Percentiles rank a stretch among this genome's conserved stretches.
Conservation (phyloP, 2,113 vertebrate species). For the Equus przewalskii region DNA sequence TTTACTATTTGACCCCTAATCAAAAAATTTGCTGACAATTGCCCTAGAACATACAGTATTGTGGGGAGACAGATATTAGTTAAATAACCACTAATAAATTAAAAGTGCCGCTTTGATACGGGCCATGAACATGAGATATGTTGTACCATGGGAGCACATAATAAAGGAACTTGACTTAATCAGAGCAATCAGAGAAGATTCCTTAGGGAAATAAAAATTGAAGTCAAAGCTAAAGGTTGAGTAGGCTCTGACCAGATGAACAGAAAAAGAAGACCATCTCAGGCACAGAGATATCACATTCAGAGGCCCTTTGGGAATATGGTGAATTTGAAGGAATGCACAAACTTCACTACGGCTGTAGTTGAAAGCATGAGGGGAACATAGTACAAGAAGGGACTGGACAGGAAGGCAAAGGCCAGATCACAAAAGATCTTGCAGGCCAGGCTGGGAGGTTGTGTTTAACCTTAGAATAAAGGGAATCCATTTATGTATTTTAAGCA, state of each 20-base stretch:
- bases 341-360: not conserved
- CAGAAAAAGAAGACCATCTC: not conserved
- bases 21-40: not conserved
- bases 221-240: conserved; percentile 5
- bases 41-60: not conserved
- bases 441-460: not conserved
- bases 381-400: not conserved
- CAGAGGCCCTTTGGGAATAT: not conserved
- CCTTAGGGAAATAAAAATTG: not conserved
- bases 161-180: conserved; percentile 9
- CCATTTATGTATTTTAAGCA: not conserved
- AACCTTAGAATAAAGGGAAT: not conserved
- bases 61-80: not conserved
- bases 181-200: not conserved
- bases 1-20: not conserved
- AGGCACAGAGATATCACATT: not conserved
- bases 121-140: not conserved
- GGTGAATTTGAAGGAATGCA: not conserved
- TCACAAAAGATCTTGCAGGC: not conserved
- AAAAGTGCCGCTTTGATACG: not conserved
- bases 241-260: not conserved
- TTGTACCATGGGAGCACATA: not conserved
- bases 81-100: conserved; percentile 22
- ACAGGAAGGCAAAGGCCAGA: not conserved
- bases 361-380: not conserved